Base-by-base conservation (phyloP, 1,140 invertebrate species). In the Dolichoris vasculosae region DNA sequence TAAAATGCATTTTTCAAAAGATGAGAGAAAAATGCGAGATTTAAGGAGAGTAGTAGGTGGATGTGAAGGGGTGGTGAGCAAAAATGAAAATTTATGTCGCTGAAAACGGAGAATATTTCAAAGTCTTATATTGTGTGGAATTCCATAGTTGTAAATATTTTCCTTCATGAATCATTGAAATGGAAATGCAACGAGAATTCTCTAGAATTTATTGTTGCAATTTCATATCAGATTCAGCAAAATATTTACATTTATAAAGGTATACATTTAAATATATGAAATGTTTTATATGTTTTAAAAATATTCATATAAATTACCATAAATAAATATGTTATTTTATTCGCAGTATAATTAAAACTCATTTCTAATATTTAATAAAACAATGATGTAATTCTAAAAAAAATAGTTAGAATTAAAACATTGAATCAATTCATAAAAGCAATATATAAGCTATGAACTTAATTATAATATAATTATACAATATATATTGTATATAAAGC, bases 111-210 rank as follows among this genome's bases (percentile, higher is more conserved):
- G 81, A 86, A 86, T 86, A 86, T 86, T 86, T 86, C 85, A 83
- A 86, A 83, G 85, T 86, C 85, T 86, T 86, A 86, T 86, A 86
- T 86, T 83, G 81, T 86, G 81, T 76, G 64, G 80, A 78, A 83
- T 86, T 83, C 76, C 85, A 86, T 86, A 86, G 85, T 86, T 86
- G 85, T 86, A 86, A 86, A 86, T 86, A 86, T 86, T 86, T 86
- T 86, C 85, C 85, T 59, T 86, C 85, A 86, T 86, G 85, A 86
- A 86, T 86, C 85, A 86, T 86, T 86, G 85, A 86, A 86, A 83
- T 83, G 81, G 81, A 86, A 86, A 83, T 83, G 84, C 79, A 82
- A 76, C 78, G 78, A 64, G 69, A 81, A 76, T 76, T 82, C 81
- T 59, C 55, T 20, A 63, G 67, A 83, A 83, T 86, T 86, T 86